phyloP scores from a whole-genome alignment of 2,888 invertebrate species.

The Caenorhabditis panamensis region DNA sequence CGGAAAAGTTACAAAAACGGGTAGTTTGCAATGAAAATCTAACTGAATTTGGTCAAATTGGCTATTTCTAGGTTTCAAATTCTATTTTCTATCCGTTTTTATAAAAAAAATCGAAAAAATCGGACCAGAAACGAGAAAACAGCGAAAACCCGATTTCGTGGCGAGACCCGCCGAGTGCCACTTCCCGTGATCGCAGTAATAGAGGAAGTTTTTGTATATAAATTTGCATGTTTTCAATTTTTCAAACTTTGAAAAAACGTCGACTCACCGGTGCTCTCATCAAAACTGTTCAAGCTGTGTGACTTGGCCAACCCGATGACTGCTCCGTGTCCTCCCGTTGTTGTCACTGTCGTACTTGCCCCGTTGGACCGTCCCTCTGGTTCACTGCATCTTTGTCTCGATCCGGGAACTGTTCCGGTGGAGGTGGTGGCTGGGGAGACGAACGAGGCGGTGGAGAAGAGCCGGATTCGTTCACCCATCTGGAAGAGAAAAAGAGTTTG shows the following conservation, averaged over 20 bases:
- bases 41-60: no score
- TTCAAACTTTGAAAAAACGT: background rate
- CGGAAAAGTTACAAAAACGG: no score
- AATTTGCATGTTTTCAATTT: no score
- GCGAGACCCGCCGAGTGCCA: no score
- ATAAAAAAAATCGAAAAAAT: no score
- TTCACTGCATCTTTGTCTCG: constrained; percentile 24
- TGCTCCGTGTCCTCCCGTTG: background rate
- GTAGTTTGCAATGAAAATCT: no score
- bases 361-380: constrained; percentile 12
- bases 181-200: no score
- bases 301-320: constrained; percentile 58
- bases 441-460: constrained; percentile 70
- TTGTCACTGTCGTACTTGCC: constrained; percentile 32
- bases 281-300: constrained; percentile 67
- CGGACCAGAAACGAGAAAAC: no score
- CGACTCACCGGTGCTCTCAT: constrained; percentile 50
- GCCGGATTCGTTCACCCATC: constrained; percentile 72
- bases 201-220: no score
- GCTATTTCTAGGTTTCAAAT: no score
- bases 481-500: constrained; percentile 46
- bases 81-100: no score
- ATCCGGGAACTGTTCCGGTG: background rate
- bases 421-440: constrained; percentile 63
- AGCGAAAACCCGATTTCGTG: no score